A percentile compares a stretch with the other conserved stretches of the same genome.
phyloP scores from a whole-genome alignment of 2,888 invertebrate genomes.

The Ceriagrion tenellum region DNA sequence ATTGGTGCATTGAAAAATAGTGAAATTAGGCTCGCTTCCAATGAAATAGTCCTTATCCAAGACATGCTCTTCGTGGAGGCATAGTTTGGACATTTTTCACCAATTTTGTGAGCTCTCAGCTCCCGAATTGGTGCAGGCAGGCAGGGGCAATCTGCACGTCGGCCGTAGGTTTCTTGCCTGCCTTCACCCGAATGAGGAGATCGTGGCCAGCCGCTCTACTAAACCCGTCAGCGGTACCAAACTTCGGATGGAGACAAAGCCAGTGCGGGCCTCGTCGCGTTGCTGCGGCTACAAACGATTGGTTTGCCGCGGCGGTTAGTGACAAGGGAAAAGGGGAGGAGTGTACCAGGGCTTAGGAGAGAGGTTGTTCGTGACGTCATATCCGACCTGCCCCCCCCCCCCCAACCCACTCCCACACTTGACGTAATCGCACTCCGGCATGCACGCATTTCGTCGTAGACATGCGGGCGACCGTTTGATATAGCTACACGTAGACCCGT shows the following conservation, averaged over 20 bases:
- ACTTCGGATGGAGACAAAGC: neutral
- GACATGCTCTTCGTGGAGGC: too few relatives aligned
- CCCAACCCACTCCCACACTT: too few relatives aligned
- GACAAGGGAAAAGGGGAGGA: neutral
- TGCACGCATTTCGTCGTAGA: neutral
- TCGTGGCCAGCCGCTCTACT: neutral
- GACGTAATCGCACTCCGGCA: neutral
- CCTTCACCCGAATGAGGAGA: neutral
- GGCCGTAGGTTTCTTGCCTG: neutral
- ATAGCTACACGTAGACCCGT: neutral
- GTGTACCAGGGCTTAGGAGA: neutral
- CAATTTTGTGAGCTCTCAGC: too few relatives aligned
- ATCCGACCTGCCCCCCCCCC: neutral
- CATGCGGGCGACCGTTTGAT: neutral
- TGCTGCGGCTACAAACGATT: neutral
- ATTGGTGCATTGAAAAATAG: too few relatives aligned
- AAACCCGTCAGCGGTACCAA: neutral
- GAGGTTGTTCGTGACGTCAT: constrained; percentile 39
- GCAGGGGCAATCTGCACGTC: neutral
- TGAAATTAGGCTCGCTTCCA: too few relatives aligned
- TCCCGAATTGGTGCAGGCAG: too few relatives aligned
- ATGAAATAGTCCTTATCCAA: too few relatives aligned
- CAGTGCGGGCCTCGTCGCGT: neutral
- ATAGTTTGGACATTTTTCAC: too few relatives aligned
- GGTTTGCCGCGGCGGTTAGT: constrained; percentile 21